These are phyloP conservation scores for Callocephalon fimbriatum DNA, from an alignment of 2,113 vertebrate species.

Conservation along the genomic window DNA sequence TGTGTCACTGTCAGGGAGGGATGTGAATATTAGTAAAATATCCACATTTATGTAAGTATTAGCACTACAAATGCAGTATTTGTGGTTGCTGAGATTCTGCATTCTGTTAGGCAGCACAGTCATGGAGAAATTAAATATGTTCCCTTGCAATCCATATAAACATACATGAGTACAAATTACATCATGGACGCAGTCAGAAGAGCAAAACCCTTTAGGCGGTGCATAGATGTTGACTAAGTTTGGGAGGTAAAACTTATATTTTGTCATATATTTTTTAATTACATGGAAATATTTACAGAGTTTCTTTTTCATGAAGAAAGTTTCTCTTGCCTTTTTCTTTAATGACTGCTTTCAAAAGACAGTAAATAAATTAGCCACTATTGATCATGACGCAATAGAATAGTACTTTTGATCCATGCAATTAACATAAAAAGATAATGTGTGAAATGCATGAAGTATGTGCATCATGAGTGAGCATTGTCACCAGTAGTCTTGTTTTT, in stretches of 20 bases:
- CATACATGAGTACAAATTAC: not conserved
- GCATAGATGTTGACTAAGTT: not conserved
- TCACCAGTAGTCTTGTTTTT: not conserved
- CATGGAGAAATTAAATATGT: not conserved
- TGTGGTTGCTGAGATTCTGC: not conserved
- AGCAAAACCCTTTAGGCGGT: not conserved
- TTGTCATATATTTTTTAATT: not conserved
- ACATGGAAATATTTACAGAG: not conserved
- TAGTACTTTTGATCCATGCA: not conserved
- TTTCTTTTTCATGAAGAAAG: not conserved
- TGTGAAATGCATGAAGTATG: not conserved
- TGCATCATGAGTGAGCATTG: not conserved
- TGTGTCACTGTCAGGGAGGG: not conserved
- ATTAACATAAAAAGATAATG: slow-evolving; percentile 4
- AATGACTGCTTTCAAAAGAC: slow-evolving; percentile 1
- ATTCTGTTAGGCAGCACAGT: not conserved
- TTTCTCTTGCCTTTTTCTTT: slow-evolving; percentile 6
- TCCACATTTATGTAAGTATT: not conserved
- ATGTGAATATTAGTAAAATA: not conserved
- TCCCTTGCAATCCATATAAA: not conserved
- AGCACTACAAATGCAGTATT: not conserved
- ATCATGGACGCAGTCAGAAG: rapidly evolving
- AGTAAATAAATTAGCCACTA: not conserved
- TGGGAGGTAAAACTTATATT: not conserved
- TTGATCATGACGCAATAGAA: not conserved